These are phyloP conservation scores for Hyalella azteca DNA, from an alignment of 2,888 invertebrate genomes.

Conservation along the genomic window DNA sequence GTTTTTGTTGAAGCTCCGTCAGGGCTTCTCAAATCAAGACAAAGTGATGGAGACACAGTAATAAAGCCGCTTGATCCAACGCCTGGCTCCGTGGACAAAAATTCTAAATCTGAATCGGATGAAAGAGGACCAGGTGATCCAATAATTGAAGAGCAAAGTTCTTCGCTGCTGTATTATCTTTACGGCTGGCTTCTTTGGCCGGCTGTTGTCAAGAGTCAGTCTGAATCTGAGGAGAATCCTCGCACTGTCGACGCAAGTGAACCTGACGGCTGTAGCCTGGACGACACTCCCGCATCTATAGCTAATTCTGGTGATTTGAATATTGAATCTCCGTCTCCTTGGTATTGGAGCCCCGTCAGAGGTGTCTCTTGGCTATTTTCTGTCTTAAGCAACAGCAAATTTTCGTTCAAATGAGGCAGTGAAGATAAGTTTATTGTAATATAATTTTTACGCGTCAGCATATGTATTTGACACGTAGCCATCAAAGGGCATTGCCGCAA, in stretches of 20 bases:
- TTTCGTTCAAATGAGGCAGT: neutral
- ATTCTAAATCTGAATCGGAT: neutral
- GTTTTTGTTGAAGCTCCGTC: conserved; percentile 12
- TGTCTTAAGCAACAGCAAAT: neutral
- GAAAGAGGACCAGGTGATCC: neutral
- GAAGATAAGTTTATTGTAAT: too few relatives aligned
- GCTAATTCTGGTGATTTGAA: neutral
- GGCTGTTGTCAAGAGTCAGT: neutral
- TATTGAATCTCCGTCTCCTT: neutral
- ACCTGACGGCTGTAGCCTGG: neutral
- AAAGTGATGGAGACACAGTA: neutral
- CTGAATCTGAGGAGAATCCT: neutral
- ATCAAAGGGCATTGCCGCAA: too few relatives aligned
- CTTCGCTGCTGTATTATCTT: neutral
- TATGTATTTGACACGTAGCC: too few relatives aligned
- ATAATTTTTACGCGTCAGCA: too few relatives aligned
- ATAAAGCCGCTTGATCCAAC: neutral
- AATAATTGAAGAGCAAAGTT: neutral
- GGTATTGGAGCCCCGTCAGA: conserved; percentile 24
- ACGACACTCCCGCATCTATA: neutral
- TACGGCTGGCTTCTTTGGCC: conserved; percentile 22
- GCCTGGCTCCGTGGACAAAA: neutral
- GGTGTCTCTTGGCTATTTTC: conserved; percentile 19
- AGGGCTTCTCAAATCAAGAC: neutral
- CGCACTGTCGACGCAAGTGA: neutral